Base-by-base conservation (phyloP, 2,888 invertebrate genomes). In the Acanthosepion lycidas region DNA sequence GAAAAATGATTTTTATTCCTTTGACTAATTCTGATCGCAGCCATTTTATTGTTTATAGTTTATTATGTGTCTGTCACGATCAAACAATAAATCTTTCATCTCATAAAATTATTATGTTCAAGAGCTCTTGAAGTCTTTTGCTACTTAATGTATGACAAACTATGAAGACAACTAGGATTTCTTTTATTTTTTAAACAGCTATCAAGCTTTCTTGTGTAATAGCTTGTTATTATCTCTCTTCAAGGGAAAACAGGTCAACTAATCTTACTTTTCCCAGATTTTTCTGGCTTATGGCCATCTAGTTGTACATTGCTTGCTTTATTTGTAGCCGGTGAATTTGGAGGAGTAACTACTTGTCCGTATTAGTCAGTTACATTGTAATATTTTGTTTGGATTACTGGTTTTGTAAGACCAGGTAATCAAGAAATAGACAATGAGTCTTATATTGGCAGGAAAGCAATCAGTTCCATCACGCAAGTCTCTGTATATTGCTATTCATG, bases 31-130 rank as follows among this genome's bases (percentile, higher is more conserved):
- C 78, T 33, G n/a, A n/a, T 33, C 15, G 5, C n/a, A 78, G 78
- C 33, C 78, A 33, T 78, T 78, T 78, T 78, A 78, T 78, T 78
- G 78, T 78, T 78, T n/a, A 78, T 78, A 78, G 78, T 78, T 78
- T 78, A 78, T n/a, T 78, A 12, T 26, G 23, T 59, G 59, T 26
- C 59, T 59, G 23, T 59, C 59, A 33, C 15, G 5, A 78, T 33
- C 2, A 33, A 78, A n/a, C 78, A 78, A 78, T 78, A 78, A 78
- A 78, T 78, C 78, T 78, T 78, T 78, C 78, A 33, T n/a, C 8
- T 33, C 0, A 33, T 33, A 78, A 78, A 78, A 78, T n/a, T n/a
- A 78, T 33, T n/a, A 78, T 33, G 3, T 78, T 78, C 78, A 78
- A 78, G n/a, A 12, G 78, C n/a, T 33, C 15, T 78, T 33, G 15